phyloP scores from a whole-genome alignment of 1,140 invertebrate genomes.

The Zophobas morio region DNA sequence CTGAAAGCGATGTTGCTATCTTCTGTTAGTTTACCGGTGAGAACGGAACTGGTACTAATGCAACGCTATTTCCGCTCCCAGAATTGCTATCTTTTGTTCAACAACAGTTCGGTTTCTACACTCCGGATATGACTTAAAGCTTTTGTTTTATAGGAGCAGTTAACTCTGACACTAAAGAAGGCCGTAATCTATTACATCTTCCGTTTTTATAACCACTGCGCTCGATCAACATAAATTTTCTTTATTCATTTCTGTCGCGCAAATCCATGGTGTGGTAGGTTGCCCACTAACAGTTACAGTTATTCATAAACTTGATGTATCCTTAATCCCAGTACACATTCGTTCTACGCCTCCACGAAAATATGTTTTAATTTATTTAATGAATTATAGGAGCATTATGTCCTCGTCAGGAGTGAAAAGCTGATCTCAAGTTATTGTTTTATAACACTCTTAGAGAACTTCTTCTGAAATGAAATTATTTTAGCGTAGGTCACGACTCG shows the following conservation, averaged over 20 bases:
- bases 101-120: constrained; percentile 44
- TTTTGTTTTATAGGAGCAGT: constrained; percentile 42
- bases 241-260: not conserved
- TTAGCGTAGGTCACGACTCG: constrained; percentile 28
- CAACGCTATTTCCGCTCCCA: constrained; percentile 46
- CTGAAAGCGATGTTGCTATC: constrained; percentile 35
- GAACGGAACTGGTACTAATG: constrained; percentile 48
- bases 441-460: constrained; percentile 2
- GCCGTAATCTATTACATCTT: constrained; percentile 38
- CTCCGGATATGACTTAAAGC: constrained; percentile 44
- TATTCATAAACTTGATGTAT: no score
- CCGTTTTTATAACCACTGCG: constrained; percentile 5
- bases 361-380: no score
- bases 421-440: constrained; percentile 1
- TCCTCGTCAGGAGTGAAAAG: not conserved
- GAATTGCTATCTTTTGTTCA: constrained; percentile 44
- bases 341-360: no score
- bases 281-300: no score
- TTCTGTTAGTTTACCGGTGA: constrained; percentile 43
- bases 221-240: constrained; percentile 13
- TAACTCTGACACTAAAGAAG: constrained; percentile 27
- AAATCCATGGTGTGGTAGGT: no score
- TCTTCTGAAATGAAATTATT: constrained; percentile 18
- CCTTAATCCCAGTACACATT: no score
- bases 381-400: not conserved